Conservation (phyloP, 2,888 invertebrate genomes). For the Cantharis flavilabris region DNA sequence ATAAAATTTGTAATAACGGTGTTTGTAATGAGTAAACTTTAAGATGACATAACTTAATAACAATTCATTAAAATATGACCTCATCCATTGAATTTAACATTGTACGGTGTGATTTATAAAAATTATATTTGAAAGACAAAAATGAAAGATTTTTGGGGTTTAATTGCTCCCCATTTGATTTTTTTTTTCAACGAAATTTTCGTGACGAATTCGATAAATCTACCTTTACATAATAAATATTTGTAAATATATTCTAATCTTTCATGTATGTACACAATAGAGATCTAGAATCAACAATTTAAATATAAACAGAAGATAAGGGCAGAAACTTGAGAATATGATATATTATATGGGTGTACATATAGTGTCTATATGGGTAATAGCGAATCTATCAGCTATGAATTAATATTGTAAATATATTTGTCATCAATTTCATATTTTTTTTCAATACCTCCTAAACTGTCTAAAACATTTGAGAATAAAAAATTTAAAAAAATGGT, state of each 20-base stretch:
- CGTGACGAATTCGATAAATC: neutral
- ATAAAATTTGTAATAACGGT: neutral
- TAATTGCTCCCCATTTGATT: neutral
- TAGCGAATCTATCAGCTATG: too few relatives aligned
- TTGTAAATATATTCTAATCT: neutral
- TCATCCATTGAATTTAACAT: neutral
- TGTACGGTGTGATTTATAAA: neutral
- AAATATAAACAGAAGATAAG: neutral
- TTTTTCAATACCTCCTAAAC: too few relatives aligned
- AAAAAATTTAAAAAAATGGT: neutral
- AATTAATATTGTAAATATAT: neutral
- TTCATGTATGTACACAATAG: neutral
- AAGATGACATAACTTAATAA: neutral
- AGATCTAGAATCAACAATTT: neutral
- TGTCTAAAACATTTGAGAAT: neutral
- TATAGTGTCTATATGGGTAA: too few relatives aligned
- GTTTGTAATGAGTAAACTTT: conserved; percentile 2
- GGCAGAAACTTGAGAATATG: neutral
- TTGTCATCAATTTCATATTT: too few relatives aligned
- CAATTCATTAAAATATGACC: neutral
- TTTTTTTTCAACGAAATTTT: neutral
- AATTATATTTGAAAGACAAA: neutral
- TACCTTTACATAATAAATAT: neutral
- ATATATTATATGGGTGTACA: too few relatives aligned
- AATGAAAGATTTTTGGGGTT: too few relatives aligned